Evolutionary conservation across 1,140 invertebrate genomes (phyloP).

Genomic region (Drosophila melanogaster): DNA sequence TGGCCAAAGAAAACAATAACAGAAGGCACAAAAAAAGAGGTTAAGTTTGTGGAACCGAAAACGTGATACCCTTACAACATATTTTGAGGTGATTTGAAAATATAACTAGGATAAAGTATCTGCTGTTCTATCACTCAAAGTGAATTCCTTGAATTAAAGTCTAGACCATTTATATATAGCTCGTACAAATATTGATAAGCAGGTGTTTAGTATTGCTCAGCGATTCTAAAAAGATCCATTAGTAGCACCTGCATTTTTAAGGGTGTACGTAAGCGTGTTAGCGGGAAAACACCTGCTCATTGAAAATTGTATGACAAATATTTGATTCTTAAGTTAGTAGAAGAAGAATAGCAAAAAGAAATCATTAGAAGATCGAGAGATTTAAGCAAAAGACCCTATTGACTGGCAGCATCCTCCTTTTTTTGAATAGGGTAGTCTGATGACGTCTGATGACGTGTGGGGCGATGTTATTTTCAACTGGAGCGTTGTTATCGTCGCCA

Average conservation of each 20-base stretch:
- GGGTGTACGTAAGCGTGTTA: background rate
- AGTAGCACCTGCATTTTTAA: background rate
- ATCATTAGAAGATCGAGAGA: too few relatives aligned
- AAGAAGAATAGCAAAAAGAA: too few relatives aligned
- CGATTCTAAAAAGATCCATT: background rate
- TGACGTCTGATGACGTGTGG: constrained; percentile 59
- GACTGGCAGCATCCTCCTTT: background rate
- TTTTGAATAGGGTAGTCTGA: constrained; percentile 10
- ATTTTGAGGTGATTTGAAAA: too few relatives aligned
- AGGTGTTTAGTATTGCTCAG: background rate
- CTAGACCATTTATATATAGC: background rate
- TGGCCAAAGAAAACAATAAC: constrained; percentile 46
- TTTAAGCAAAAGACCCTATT: background rate
- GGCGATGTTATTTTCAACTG: constrained; percentile 62
- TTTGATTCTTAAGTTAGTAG: background rate
- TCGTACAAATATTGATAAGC: background rate
- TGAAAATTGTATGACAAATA: too few relatives aligned
- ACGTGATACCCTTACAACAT: constrained; percentile 3
- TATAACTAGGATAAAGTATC: background rate
- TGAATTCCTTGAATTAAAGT: background rate
- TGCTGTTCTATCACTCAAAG: background rate
- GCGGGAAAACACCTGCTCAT: background rate
- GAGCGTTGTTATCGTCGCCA: constrained; percentile 45
- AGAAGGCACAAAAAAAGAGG: constrained; percentile 7
- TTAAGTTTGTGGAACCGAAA: constrained; percentile 6